Base-by-base conservation (phyloP, 2,797 vertebrate species). In the Cryptoprocta ferox region DNA sequence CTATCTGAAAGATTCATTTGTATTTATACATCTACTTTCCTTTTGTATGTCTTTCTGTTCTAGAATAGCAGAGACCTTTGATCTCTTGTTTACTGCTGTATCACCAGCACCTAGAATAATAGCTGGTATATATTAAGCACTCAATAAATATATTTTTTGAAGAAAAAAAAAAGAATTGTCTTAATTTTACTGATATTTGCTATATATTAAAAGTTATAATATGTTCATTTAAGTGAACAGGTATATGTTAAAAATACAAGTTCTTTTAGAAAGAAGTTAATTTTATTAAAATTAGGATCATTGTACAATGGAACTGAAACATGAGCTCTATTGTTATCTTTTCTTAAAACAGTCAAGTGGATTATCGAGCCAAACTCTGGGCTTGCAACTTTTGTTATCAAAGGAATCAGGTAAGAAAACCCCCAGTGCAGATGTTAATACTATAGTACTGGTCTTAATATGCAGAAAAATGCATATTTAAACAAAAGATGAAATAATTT, bases 311-410 rank as follows among this genome's bases (percentile, higher is more conserved):
- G 66, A 97, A 94, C 12, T 92, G 32, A 93, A 97, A 90, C 14
- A 61, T 97, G 45, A 56, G 6, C 83, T 48, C 28, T 94, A 61
- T 96, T 87, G 6, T 79, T 79, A 70, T 96, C 56, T 97, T 97
- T 97, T 97, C 79, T 97, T 91, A 92, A 98, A 98, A 93, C 87
- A 99, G 99, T 97, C 99, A 99, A 97, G 99, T 99, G 98, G 99
- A 99, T 99, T 99, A 99, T 99, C 99, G 99, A 98, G 99, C 99
- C 96, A 99, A 99, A 98, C 99, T 99, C 59, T 99, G 99, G 99
- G 99, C 99, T 94, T 99, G 99, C 98, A 99, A 99, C 98, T 99
- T 99, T 97, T 99, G 99, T 98, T 99, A 99, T 98, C 99, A 99
- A 98, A 99, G 99, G 98, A 99, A 99, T 98, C 99, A 99, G 99